Evolutionary conservation across 2,888 invertebrate species (phyloP).

Genomic region (Mantis religiosa): DNA sequence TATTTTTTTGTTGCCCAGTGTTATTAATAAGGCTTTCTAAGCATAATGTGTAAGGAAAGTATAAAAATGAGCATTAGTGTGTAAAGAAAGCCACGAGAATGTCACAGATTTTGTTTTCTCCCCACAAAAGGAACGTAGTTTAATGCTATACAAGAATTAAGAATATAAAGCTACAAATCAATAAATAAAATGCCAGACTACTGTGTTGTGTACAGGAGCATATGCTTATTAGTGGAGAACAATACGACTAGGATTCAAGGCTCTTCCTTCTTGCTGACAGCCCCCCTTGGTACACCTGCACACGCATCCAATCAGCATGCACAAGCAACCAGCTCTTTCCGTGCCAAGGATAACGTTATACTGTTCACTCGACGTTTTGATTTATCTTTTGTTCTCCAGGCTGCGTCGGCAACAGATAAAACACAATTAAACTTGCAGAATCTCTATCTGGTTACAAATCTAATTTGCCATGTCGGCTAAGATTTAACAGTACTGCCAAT

Average conservation of each 20-base stretch:
- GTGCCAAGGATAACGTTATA: neutral
- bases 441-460: neutral
- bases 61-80: too few relatives aligned
- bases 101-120: too few relatives aligned
- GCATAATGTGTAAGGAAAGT: too few relatives aligned
- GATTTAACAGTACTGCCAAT: neutral
- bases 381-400: neutral
- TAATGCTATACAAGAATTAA: too few relatives aligned
- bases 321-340: neutral
- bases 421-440: neutral
- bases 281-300: neutral
- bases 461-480: neutral
- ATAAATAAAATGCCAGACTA: too few relatives aligned
- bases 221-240: neutral
- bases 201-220: neutral
- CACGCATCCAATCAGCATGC: neutral
- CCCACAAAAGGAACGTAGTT: too few relatives aligned
- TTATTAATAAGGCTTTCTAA: too few relatives aligned
- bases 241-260: neutral
- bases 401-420: neutral
- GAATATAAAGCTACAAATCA: too few relatives aligned
- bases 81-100: too few relatives aligned
- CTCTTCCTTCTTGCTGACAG: neutral
- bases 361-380: neutral
- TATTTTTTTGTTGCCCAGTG: too few relatives aligned